Conservation (phyloP, 2,797 vertebrate genomes). For the Xerus rutilus region DNA sequence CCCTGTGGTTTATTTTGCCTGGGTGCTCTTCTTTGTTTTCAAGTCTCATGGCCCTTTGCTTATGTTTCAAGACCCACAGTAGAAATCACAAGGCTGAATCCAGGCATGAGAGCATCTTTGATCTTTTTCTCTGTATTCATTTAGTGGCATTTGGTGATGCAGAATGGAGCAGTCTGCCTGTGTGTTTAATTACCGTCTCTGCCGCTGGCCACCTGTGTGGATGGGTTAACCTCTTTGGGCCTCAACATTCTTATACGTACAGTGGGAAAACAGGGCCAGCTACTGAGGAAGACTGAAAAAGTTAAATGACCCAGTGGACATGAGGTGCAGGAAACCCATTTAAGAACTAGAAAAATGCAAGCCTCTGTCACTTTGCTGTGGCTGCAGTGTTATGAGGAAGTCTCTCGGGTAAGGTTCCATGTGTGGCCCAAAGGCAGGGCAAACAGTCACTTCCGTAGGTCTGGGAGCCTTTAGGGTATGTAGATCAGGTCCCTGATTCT, state of each 20-base stretch:
- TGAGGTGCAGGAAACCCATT: background rate
- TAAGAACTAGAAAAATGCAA: background rate
- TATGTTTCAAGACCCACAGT: background rate
- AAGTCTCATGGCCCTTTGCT: background rate
- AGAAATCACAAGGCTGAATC: background rate
- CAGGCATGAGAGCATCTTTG: rapidly evolving
- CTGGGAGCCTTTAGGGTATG: background rate
- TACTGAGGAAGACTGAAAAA: background rate
- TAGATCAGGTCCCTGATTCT: background rate
- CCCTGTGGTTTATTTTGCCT: background rate
- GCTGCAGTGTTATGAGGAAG: rapidly evolving
- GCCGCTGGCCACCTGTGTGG: background rate
- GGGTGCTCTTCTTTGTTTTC: background rate
- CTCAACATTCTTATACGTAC: background rate
- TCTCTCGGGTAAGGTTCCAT: too few species aligned
- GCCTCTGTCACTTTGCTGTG: too few species aligned
- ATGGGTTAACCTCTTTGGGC: background rate
- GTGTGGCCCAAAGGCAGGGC: background rate
- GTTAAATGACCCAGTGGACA: rapidly evolving
- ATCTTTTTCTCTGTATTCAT: background rate
- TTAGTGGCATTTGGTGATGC: background rate
- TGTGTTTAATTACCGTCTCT: background rate
- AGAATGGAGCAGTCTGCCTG: background rate
- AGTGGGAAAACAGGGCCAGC: background rate
- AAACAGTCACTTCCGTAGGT: background rate